Evolutionary conservation across 2,113 vertebrate genomes (phyloP), one percentile per base, ranked within the genome.

Genomic region (Elachura formosa): DNA sequence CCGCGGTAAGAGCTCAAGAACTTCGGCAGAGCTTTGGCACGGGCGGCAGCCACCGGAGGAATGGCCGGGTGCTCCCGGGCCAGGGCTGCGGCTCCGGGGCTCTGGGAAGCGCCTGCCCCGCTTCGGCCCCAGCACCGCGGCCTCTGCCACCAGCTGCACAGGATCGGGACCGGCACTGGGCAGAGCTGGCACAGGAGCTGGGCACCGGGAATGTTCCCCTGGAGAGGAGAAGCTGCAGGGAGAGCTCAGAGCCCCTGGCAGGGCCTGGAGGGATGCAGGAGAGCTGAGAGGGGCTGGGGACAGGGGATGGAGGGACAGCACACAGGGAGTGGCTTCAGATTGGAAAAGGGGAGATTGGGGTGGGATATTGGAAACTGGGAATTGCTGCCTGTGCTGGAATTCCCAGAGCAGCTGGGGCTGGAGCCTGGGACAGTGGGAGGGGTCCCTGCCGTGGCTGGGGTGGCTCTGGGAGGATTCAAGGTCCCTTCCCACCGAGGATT

Each of bases 381-480:
- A 66, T 49, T 49, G 0, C 23, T 84, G 46, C 3, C 48, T 73
- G 68, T 38, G 48, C 36, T 71, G 58, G 56, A 16, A 62, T 76
- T 49, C 1, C 26, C 67, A 71, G 80, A 72, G 46, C 17, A 43
- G 80, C 68, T 84, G 56, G 43, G 78, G 8, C 7, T 5, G 79
- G 79, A 52, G 25, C 1, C 51, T 56, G 82, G 71, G 11, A 12
- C 16, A 26, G 72, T 68, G 62, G 63, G 8, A 68, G 72, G 38
- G 18, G 62, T 68, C 83, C 72, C 72, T 67, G 72, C 45, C 45
- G 3, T 8, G 17, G 9, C 26, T 9, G 29, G 74, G 56, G 2
- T 5, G n/a, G 58, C 0, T 1, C 1, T 9, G 29, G 61, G 0
- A 33, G 14, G 26, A 0, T 56, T 43, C 28, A 0, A 64, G 36